Percentiles rank a stretch among this genome's conserved stretches.
Evolutionary conservation across 2,888 invertebrate genomes (phyloP).

Genomic region (Osedax frankpressi): DNA sequence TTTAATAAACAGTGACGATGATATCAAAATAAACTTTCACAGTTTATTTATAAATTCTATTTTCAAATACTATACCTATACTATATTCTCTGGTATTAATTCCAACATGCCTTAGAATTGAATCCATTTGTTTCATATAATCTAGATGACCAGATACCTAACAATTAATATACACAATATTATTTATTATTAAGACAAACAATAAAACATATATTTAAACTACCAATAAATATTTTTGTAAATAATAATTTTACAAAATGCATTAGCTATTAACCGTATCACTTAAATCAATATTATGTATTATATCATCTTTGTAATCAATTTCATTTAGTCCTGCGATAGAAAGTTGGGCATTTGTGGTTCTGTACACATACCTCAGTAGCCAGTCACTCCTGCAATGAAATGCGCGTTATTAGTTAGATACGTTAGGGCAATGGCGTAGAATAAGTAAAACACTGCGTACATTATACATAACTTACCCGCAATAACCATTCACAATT

Average conservation of each 20-base stretch:
- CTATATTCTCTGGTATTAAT: slow-evolving; percentile 15
- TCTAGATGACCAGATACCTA: slow-evolving; percentile 52
- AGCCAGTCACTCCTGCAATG: slow-evolving; percentile 54
- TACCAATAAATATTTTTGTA: neutral
- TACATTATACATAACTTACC: slow-evolving; percentile 34
- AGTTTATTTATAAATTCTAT: no score
- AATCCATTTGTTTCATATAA: slow-evolving; percentile 52
- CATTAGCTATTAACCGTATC: slow-evolving; percentile 48
- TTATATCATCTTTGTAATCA: slow-evolving; percentile 49
- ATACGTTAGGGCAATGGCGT: no score
- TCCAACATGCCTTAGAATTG: slow-evolving; percentile 49
- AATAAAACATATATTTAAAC: neutral
- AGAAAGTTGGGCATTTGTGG: slow-evolving; percentile 53
- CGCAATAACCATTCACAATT: slow-evolving; percentile 57
- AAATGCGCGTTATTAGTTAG: no score
- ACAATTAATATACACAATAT: slow-evolving; percentile 1
- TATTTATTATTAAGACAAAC: neutral
- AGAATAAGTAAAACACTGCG: no score
- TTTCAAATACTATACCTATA: no score
- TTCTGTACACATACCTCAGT: slow-evolving; percentile 56
- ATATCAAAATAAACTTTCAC: no score
- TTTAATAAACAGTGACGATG: no score
- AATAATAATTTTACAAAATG: neutral
- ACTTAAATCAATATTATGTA: slow-evolving; percentile 54
- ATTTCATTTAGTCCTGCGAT: slow-evolving; percentile 55